These are phyloP conservation scores for Hexactinellida sp. DNA, from an alignment of 37 sponge, comb jelly and placozoan species.

Conservation along the genomic window DNA sequence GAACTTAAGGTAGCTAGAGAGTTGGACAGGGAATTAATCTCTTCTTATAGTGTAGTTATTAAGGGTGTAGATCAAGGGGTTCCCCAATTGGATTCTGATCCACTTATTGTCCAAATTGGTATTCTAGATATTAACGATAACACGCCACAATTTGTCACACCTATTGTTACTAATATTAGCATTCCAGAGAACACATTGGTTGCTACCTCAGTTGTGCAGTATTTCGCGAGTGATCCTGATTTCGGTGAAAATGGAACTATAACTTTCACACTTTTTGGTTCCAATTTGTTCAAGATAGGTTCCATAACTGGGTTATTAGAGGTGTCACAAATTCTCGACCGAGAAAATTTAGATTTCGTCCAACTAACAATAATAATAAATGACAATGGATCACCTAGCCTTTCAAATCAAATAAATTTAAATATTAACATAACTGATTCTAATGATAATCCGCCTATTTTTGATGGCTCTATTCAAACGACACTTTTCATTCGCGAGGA, in stretches of 20 bases:
- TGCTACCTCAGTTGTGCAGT: no score
- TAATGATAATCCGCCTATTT: constrained; percentile 21
- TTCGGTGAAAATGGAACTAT: no score
- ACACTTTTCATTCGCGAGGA: neutral
- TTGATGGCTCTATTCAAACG: no score
- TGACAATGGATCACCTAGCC: constrained; percentile 4
- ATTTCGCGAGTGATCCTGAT: no score
- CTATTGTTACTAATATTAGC: no score
- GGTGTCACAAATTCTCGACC: no score
- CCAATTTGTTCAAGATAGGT: neutral
- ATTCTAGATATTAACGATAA: no score
- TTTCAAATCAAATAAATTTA: neutral
- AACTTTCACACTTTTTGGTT: neutral
- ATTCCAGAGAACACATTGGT: no score
- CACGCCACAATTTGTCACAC: no score
- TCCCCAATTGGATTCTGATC: neutral
- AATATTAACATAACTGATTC: neutral
- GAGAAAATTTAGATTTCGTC: no score
- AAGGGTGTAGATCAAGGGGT: neutral
- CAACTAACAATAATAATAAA: neutral
- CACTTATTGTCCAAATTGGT: no score
- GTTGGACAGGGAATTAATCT: constrained; percentile 22
- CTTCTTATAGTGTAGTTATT: neutral
- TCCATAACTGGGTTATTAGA: no score
- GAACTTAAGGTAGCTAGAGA: neutral